These are phyloP conservation scores for Thinocorus orbignyianus DNA, from an alignment of 2,113 vertebrate species.

Conservation along the genomic window DNA sequence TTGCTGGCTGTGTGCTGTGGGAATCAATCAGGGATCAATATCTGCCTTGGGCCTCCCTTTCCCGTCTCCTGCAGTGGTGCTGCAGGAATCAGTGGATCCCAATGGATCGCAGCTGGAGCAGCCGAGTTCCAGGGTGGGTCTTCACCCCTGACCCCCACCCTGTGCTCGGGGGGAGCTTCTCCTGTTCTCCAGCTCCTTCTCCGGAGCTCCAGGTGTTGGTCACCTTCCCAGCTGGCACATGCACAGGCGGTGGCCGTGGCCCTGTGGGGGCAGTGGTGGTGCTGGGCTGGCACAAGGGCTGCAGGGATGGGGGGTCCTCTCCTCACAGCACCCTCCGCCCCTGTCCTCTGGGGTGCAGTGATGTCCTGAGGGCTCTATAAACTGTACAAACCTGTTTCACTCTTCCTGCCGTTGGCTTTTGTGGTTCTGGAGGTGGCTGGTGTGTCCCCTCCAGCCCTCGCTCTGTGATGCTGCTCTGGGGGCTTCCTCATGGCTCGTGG, in stretches of 20 bases:
- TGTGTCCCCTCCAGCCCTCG: not conserved
- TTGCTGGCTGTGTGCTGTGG: not conserved
- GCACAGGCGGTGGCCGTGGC: not conserved
- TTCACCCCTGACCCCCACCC: not conserved
- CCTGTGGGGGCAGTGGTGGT: accelerated
- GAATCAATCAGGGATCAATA: constrained; percentile 48
- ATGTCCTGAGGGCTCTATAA: not conserved
- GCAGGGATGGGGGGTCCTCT: not conserved
- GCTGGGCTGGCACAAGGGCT: accelerated
- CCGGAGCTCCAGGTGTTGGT: not conserved
- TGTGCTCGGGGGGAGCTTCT: not conserved
- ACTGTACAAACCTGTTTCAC: accelerated
- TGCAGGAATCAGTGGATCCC: not conserved
- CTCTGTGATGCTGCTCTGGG: accelerated
- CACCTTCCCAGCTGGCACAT: not conserved
- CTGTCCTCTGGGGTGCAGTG: accelerated
- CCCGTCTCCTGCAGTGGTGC: not conserved
- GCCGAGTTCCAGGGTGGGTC: not conserved
- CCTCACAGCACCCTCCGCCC: accelerated
- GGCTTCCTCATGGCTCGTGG: accelerated
- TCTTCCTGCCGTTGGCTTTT: not conserved
- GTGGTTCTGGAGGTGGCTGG: accelerated
- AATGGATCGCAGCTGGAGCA: not conserved
- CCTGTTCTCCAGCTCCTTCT: not conserved
- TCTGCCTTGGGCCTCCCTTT: not conserved